Base-by-base conservation (phyloP, 2,113 vertebrate species). In the Delphinapterus leucas region DNA sequence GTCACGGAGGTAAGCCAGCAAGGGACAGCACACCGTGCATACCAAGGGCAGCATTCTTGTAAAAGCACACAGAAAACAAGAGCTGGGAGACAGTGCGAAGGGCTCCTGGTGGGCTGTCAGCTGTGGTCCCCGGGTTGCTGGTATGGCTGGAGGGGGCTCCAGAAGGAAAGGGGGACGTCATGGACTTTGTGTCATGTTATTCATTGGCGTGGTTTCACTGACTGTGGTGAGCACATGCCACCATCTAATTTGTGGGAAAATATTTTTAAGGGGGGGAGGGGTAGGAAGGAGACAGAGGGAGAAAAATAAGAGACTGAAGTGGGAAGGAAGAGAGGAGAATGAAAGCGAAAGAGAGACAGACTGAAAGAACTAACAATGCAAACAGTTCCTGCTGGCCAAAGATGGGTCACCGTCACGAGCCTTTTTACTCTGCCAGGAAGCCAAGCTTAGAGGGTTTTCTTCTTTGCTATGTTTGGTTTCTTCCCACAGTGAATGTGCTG, bases 21-120 rank as follows among this genome's bases (percentile, higher is more conserved):
- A 87, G 41, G 15, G 38, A 33, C 28, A 12, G 38, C 1, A 8
- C 0, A 0, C 0, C 1, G 9, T 1, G 5, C 1, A 10, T 15
- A 65, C 31, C 21, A 1, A 4, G 26, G 73, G 41, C 26, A 14
- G 33, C 0, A 0, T 15, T 84, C 26, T 28, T 3, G n/a, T 1
- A 18, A 38, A 55, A 55, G 76, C 25, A 4, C n/a, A 58, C 7
- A 95, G 96, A 36, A 36, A 47, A 0, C 23, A 76, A 14, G 38
- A 47, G 38, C 13, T 33, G 14, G 3, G 31, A 36, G 83, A 31
- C 1, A 8, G 71, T 0, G 33, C 13, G 20, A 9, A 41, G 44
- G 67, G 31, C 36, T 82, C 55, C 44, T 1, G 1, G 23, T 0
- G 13, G 26, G 21, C 41, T 77, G n/a, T 71, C 21, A 21, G 4